Base-by-base conservation (phyloP, 2,113 vertebrate species). In the Macquaria australasica region DNA sequence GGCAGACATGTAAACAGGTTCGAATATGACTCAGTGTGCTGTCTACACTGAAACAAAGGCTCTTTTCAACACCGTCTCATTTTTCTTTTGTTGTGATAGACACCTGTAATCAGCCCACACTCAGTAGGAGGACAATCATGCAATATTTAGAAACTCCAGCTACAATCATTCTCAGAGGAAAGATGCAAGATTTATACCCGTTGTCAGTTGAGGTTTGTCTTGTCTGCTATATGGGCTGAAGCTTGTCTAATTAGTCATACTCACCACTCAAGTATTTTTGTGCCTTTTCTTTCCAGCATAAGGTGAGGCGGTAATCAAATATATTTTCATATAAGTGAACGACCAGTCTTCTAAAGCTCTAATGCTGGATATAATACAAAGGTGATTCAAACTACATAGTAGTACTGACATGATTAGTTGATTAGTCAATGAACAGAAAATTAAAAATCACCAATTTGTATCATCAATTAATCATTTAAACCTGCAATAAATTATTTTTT, bases 31-130 rank as follows among this genome's bases (percentile, higher is more conserved):
- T 92, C 92, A 90, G 56, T 63, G 81, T 20, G 68, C 62, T 12
- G 80, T 91, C 84, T 90, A 11, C 56, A 11, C 14, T 16, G 83
- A 85, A 90, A 92, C 88, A 93, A 94, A 93, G 86, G 23, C 79
- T 78, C 89, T 91, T 34, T 87, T 86, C 81, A 89, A 71, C 58
- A 25, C 53, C 28, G 48, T 34, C 71, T 56, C 48, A 82, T 64
- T 77, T 87, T 88, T 76, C 63, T 45, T 75, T 87, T 86, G 78
- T 90, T 79, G 55, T 82, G 80, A 81, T 41, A 77, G 75, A 82
- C 87, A 89, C 87, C 88, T 91, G 81, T 89, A 80, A 91, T 90
- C 83, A 86, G n/a, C 56, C 48, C 23, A 2, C 34, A 64, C 69
- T 74, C 71, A 77, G 73, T 28, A 63, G 21, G 75, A 89, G 82